Conservation (phyloP, 2,113 vertebrate species). For the Callipepla squamata region DNA sequence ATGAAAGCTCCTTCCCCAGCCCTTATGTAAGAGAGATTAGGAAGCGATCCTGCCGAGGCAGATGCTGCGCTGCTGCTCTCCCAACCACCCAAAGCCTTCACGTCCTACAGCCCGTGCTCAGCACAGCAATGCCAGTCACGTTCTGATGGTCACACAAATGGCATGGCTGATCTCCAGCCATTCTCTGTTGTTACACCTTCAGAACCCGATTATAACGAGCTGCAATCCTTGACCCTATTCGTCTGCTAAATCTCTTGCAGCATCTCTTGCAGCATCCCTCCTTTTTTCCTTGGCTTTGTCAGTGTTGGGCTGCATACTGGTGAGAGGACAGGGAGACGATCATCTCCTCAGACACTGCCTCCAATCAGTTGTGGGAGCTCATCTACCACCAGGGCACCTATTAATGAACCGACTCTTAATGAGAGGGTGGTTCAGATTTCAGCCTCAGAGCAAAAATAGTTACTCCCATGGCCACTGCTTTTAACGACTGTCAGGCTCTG, state of each 20-base stretch:
- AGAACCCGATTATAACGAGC: not conserved
- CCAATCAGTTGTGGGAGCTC: not conserved
- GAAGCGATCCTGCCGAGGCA: not conserved
- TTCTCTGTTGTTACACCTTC: not conserved
- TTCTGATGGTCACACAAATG: not conserved
- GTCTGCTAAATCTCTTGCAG: not conserved
- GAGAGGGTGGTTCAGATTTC: not conserved
- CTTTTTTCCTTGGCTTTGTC: not conserved
- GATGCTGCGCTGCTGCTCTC: not conserved
- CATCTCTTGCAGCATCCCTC: not conserved
- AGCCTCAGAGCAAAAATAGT: not conserved
- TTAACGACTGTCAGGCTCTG: not conserved
- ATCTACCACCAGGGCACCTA: not conserved
- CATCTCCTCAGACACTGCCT: not conserved
- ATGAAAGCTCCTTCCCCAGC: slow-evolving; percentile 21
- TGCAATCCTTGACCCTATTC: not conserved
- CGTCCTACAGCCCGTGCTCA: not conserved
- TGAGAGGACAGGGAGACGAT: not conserved
- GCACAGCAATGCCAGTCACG: not conserved
- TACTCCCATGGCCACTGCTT: not conserved
- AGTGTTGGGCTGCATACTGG: not conserved
- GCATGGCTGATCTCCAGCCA: not conserved
- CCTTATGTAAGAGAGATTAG: not conserved
- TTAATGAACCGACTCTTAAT: not conserved
- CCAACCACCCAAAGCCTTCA: not conserved